Conservation (phyloP, 2,113 vertebrate genomes). For the Silurus meridionalis region DNA sequence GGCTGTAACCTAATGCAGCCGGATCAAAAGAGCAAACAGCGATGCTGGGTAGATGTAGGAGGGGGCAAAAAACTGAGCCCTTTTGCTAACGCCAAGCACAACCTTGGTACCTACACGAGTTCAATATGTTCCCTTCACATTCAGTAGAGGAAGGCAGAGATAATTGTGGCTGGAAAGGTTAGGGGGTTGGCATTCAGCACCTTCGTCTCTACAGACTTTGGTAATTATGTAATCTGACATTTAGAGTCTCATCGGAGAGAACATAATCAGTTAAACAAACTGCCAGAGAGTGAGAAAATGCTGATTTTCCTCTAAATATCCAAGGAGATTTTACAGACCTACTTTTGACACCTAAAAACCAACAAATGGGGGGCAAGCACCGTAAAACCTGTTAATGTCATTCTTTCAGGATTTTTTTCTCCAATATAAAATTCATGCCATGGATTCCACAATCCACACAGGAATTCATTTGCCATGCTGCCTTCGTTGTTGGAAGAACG, state of each 20-base stretch:
- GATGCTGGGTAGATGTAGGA: background rate
- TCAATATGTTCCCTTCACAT: slow-evolving; percentile 39
- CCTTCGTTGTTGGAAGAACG: background rate
- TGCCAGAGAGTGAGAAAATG: slow-evolving; percentile 69
- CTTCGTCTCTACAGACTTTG: slow-evolving; percentile 59
- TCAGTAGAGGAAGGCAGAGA: slow-evolving; percentile 52
- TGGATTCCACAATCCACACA: background rate
- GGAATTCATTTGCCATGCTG: background rate
- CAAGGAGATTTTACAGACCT: slow-evolving; percentile 31
- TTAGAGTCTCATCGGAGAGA: slow-evolving; percentile 63
- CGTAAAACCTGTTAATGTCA: background rate
- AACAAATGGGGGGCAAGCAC: background rate
- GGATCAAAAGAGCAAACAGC: slow-evolving; percentile 67
- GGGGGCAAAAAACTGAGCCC: background rate
- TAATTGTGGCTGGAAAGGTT: slow-evolving; percentile 60
- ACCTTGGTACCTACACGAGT: slow-evolving; percentile 8
- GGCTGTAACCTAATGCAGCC: slow-evolving; percentile 73
- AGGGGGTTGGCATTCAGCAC: slow-evolving; percentile 61
- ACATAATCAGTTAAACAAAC: slow-evolving; percentile 71
- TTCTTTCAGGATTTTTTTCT: background rate
- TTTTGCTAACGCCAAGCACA: slow-evolving; percentile 34
- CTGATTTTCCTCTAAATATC: slow-evolving; percentile 54
- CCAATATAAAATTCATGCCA: background rate
- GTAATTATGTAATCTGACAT: slow-evolving; percentile 66
- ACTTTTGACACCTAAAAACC: slow-evolving; percentile 6